Base-by-base conservation (phyloP, 2,113 vertebrate genomes). In the Laticauda colubrina region DNA sequence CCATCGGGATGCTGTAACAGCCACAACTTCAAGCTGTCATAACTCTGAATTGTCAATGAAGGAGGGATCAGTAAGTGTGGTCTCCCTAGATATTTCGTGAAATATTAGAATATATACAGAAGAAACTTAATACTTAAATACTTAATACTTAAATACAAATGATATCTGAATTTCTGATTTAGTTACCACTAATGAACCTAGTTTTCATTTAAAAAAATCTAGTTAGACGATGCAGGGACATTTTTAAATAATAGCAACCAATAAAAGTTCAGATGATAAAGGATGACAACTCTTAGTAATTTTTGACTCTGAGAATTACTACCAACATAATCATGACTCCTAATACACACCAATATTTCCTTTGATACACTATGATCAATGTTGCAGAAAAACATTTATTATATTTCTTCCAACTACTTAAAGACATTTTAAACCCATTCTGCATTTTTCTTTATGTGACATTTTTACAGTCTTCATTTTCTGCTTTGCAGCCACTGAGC, bases 391-490 rank as follows among this genome's bases (percentile, higher is more conserved):
- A 51, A 98, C 98, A 98, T 99, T 99, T 99, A 98, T 99, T 99
- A 98, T 99, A 98, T 99, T 99, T 99, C 98, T 99, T 99, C 98
- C 97, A 98, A 98, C 98, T 98, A 99, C 98, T 98, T 98, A 98
- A 98, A 99, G 98, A 98, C 98, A 98, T 98, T 97, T 98, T 95
- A 98, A 98, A 98, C 98, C 98, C 97, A 97, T 98, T 98, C 97
- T 98, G 97, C 98, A 98, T 99, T 98, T 98, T 99, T 98, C 98
- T 99, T 98, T 98, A 98, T 98, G 97, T 98, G 99, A 99, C 98
- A 95, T 98, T 98, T 99, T 99, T 99, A 99, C 98, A 98, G 98
- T 98, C 98, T 98, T 99, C 98, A 99, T 99, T 99, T 99, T 99
- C 99, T 98, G 98, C 98, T 98, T 98, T 99, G 98, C 98, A 98